phyloP scores from a whole-genome alignment of 2,888 invertebrate genomes.

The Myathropa florea region DNA sequence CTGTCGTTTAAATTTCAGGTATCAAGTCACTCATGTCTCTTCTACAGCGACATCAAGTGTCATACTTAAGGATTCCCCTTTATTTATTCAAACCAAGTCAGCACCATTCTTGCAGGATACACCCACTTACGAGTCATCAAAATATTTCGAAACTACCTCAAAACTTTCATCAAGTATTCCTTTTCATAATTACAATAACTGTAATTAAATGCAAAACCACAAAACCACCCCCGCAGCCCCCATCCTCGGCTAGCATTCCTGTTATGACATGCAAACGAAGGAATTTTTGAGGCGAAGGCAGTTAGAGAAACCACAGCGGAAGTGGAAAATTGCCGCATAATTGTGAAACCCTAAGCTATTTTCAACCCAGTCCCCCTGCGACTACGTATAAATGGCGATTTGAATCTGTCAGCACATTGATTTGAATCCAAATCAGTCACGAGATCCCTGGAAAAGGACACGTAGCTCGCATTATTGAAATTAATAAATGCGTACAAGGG shows the following conservation, averaged over 20 bases:
- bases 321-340: slow-evolving; percentile 69
- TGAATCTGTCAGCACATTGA: slow-evolving; percentile 69
- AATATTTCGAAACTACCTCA: slow-evolving; percentile 36
- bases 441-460: slow-evolving; percentile 47
- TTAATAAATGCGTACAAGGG: slow-evolving; percentile 54
- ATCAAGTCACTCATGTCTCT: background rate
- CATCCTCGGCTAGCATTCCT: background rate
- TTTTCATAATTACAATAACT: slow-evolving; percentile 56
- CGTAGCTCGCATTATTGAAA: slow-evolving; percentile 64
- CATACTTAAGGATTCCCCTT: background rate
- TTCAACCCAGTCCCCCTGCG: background rate
- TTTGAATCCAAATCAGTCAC: slow-evolving; percentile 60
- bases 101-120: slow-evolving; percentile 3
- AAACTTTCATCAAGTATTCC: slow-evolving; percentile 50
- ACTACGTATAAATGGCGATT: slow-evolving; percentile 28
- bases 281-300: background rate
- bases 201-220: slow-evolving; percentile 65
- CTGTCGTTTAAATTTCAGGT: background rate
- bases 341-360: slow-evolving; percentile 61
- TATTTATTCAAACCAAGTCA: background rate
- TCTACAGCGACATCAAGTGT: background rate
- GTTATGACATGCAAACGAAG: slow-evolving; percentile 44
- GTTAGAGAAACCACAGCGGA: slow-evolving; percentile 46
- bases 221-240: background rate
- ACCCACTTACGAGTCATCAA: slow-evolving; percentile 22